Base-by-base conservation (phyloP, 2,888 invertebrate species). In the Callinectes sapidus region DNA sequence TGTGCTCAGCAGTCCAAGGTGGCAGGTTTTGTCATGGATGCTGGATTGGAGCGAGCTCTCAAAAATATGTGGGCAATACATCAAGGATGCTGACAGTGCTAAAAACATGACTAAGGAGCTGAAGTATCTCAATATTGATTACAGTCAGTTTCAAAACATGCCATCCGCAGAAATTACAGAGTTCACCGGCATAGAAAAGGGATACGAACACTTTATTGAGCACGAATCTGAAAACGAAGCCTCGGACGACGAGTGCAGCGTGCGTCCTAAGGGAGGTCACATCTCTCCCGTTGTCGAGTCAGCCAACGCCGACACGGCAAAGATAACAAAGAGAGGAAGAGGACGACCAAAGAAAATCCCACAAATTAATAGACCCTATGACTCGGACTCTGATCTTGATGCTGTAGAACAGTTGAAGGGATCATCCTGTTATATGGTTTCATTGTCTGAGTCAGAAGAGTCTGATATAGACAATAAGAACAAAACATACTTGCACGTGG, bases 51-150 rank as follows among this genome's bases (percentile, higher is more conserved):
- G 95, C 86, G 96, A 97, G 94, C 95, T 97, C 90, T 96, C 96
- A 91, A 95, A 95, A n/a, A 95, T 96, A n/a, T 97, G 97, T 95
- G 96, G 96, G 93, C 96, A 96, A 95, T 97, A 97, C 95, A 95
- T 97, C 66, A 90, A 94, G 18, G 95, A 95, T 92, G 91, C 94
- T 14, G 96, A 96, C 93, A 95, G 95, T 32, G 95, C 95, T 88
- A 94, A 97, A 85, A 97, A 97, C 86, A 96, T 97, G 32, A 97
- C 97, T 81, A 97, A 97, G 0, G 97, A 97, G 95, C 96, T 97
- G n/a, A 97, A 97, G 95, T 97, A 97, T 95, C 96, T 97, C 2
- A 94, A 97, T 95, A 96, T 97, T 66, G 97, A 97, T 95, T 97
- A 97, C 91, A 96, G 96, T 32, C 96, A 97, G 94, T 97, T 97